Evolutionary conservation across 2,888 invertebrate species (phyloP).

Genomic region (Eupithecia pulchellata): DNA sequence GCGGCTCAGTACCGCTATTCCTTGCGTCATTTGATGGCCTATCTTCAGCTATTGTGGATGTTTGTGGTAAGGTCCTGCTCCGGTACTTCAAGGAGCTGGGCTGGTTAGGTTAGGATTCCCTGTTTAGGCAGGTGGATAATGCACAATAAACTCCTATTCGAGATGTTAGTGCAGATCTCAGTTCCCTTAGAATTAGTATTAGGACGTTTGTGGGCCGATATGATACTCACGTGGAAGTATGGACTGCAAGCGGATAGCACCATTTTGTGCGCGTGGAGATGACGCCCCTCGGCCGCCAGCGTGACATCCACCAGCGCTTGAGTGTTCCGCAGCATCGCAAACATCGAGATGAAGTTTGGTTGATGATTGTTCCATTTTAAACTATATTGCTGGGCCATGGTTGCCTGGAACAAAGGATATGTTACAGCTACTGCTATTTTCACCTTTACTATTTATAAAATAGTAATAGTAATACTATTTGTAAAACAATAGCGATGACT

Average conservation of each 20-base stretch:
- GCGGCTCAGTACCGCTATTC: neutral
- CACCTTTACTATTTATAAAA: neutral
- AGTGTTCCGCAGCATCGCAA: conserved; percentile 92
- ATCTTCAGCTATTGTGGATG: no score
- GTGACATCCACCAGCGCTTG: conserved; percentile 96
- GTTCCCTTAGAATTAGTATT: no score
- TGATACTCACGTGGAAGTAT: conserved; percentile 91
- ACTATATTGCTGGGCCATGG: conserved; percentile 91
- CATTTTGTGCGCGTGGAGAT: conserved; percentile 95
- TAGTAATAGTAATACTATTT: no score
- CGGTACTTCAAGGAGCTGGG: no score
- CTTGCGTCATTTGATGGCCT: neutral
- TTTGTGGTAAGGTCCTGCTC: no score
- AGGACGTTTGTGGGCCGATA: neutral
- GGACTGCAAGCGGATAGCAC: conserved; percentile 96
- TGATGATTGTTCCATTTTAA: conserved; percentile 97
- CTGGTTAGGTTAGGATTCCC: no score
- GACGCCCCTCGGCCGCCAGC: conserved; percentile 95
- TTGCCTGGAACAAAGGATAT: conserved; percentile 30
- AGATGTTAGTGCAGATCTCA: no score
- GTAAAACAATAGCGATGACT: neutral
- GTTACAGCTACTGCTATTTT: neutral
- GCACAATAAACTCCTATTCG: no score
- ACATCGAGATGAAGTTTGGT: conserved; percentile 95
- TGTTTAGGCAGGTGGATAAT: no score